Evolutionary conservation across 2,113 vertebrate species (phyloP).

Genomic region (Eurypyga helias): DNA sequence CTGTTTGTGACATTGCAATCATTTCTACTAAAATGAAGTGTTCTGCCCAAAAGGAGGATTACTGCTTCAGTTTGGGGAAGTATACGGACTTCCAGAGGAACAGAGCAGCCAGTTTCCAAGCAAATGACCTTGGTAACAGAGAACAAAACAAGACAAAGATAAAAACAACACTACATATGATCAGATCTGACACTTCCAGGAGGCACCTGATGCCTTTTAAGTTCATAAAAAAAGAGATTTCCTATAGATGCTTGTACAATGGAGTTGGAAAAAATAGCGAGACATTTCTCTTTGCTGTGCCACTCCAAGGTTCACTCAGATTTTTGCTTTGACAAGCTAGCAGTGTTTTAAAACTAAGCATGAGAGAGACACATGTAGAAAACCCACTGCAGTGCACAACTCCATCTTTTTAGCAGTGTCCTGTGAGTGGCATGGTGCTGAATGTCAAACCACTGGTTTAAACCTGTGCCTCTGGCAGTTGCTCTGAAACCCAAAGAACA

Average conservation of each 20-base stretch:
- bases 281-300: background rate
- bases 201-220: background rate
- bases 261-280: background rate
- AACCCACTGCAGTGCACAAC: background rate
- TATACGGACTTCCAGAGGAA: background rate
- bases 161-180: background rate
- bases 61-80: background rate
- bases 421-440: background rate
- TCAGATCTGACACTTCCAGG: background rate
- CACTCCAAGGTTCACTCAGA: background rate
- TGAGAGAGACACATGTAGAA: background rate
- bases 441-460: background rate
- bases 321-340: constrained; percentile 4
- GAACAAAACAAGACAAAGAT: background rate
- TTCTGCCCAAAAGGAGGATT: constrained; percentile 27
- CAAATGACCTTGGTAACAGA: constrained; percentile 5
- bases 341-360: constrained; percentile 14
- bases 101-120: background rate
- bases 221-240: background rate
- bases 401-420: background rate
- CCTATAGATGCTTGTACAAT: background rate
- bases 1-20: constrained; percentile 51
- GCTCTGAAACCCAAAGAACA: constrained; percentile 17
- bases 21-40: constrained; percentile 29
- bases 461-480: background rate